Percentiles rank a stretch among this genome's conserved stretches.
These are phyloP conservation scores for Drosophila bocqueti DNA, from an alignment of 1,140 invertebrate species.

Conservation along the genomic window DNA sequence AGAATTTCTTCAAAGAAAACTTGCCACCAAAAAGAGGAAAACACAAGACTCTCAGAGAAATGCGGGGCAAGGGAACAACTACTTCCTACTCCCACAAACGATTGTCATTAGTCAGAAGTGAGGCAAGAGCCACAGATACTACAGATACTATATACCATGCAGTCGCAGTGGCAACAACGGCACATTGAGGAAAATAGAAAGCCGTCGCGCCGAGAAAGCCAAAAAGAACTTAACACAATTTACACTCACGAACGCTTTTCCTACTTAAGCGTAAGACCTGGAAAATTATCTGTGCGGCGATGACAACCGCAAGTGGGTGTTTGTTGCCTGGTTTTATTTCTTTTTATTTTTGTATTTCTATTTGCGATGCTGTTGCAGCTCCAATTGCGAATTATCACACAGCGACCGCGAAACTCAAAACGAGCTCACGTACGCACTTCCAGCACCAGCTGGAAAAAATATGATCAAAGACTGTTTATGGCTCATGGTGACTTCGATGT, in stretches of 20 bases:
- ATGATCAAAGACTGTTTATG: conserved; percentile 22
- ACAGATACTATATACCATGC: conserved; percentile 7
- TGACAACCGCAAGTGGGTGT: conserved; percentile 78
- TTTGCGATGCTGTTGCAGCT: conserved; percentile 55
- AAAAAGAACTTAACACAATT: conserved; percentile 82
- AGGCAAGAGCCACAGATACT: conserved; percentile 27
- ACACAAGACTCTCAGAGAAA: conserved; percentile 16
- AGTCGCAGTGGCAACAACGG: conserved; percentile 18
- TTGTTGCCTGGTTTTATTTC: conserved; percentile 14
- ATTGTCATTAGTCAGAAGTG: conserved; percentile 72
- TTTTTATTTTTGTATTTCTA: background rate
- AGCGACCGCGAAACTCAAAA: conserved; percentile 68
- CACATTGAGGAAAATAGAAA: conserved; percentile 67
- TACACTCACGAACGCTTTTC: conserved; percentile 80
- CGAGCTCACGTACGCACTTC: conserved; percentile 54
- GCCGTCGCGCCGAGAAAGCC: conserved; percentile 66
- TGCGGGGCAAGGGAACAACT: conserved; percentile 3
- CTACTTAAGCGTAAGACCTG: conserved; percentile 69
- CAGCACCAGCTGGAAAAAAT: conserved; percentile 20
- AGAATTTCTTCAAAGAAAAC: conserved; percentile 67
- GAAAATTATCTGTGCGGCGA: conserved; percentile 56
- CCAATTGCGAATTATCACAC: conserved; percentile 75
- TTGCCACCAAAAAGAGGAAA: conserved; percentile 47
- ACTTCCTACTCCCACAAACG: conserved; percentile 59
- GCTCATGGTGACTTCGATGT: conserved; percentile 17